These are phyloP conservation scores for Cyclura pinguis DNA, from an alignment of 2,797 vertebrate species.

Conservation along the genomic window DNA sequence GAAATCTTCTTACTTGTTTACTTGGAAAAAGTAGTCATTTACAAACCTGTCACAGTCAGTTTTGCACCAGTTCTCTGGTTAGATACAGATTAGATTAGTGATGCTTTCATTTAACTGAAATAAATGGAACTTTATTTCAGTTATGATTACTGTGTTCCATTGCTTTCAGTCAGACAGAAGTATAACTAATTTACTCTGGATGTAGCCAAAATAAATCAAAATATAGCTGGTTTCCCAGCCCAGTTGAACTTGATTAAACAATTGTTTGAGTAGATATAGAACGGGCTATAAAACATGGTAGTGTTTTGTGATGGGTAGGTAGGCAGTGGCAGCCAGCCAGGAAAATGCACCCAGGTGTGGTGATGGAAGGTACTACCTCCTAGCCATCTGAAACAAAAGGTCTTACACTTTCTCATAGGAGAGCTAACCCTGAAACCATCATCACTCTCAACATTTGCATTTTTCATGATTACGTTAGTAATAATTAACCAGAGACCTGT, in stretches of 20 bases:
- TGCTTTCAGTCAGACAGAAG: not conserved
- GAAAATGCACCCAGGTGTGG: not conserved
- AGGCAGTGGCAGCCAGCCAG: not conserved
- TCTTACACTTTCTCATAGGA: not conserved
- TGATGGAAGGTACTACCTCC: not conserved
- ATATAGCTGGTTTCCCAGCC: not conserved
- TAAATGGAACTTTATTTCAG: not conserved
- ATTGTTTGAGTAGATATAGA: not conserved
- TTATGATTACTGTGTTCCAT: not conserved
- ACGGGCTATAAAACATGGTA: not conserved
- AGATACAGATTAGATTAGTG: not conserved
- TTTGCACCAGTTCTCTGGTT: constrained; percentile 17
- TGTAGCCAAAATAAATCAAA: not conserved
- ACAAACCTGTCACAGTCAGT: not conserved
- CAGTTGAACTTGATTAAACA: not conserved
- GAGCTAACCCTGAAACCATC: not conserved
- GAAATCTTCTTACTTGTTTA: not conserved
- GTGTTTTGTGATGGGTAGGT: not conserved
- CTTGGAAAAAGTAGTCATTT: not conserved
- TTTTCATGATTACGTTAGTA: not conserved
- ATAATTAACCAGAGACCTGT: not conserved
- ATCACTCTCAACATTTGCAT: not conserved
- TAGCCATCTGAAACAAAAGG: not conserved
- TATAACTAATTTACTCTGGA: not conserved
- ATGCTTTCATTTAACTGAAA: not conserved